These are phyloP conservation scores for Pelobates fuscus DNA, from an alignment of 2,113 vertebrate species.

Conservation along the genomic window DNA sequence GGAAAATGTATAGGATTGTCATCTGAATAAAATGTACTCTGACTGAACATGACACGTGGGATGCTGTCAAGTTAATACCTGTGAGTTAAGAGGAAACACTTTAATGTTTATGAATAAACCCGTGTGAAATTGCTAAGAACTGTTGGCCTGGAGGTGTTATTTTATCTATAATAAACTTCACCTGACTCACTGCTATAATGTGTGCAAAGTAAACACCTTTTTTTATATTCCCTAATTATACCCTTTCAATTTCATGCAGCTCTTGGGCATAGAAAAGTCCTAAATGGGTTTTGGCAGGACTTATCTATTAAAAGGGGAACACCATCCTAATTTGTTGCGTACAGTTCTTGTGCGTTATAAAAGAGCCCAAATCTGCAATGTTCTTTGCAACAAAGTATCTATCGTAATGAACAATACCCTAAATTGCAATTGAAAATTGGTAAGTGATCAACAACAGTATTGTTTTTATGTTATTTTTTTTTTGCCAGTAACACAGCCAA, in stretches of 20 bases:
- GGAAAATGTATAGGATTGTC: constrained; percentile 8
- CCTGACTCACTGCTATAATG: constrained; percentile 6
- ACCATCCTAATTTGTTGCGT: background rate
- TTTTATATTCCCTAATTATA: background rate
- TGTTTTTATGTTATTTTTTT: too few species aligned
- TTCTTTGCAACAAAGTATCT: too few species aligned
- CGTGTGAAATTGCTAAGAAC: constrained; percentile 24
- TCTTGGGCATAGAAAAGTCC: background rate
- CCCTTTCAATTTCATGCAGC: background rate
- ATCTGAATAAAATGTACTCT: background rate
- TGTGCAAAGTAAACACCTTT: background rate
- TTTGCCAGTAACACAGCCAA: too few species aligned
- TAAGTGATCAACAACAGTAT: too few species aligned
- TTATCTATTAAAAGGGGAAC: background rate
- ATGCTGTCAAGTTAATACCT: constrained; percentile 31
- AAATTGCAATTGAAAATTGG: too few species aligned
- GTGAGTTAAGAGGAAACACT: constrained; percentile 13
- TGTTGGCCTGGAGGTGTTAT: constrained; percentile 9
- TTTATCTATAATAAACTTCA: constrained; percentile 24
- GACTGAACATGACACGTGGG: constrained; percentile 18
- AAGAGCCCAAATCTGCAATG: too few species aligned
- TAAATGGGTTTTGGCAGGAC: background rate
- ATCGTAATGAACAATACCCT: too few species aligned
- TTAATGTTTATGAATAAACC: constrained; percentile 30
- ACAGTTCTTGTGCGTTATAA: too few species aligned